Evolutionary conservation across 2,888 invertebrate genomes (phyloP).

Genomic region (Poecilus cupreus): DNA sequence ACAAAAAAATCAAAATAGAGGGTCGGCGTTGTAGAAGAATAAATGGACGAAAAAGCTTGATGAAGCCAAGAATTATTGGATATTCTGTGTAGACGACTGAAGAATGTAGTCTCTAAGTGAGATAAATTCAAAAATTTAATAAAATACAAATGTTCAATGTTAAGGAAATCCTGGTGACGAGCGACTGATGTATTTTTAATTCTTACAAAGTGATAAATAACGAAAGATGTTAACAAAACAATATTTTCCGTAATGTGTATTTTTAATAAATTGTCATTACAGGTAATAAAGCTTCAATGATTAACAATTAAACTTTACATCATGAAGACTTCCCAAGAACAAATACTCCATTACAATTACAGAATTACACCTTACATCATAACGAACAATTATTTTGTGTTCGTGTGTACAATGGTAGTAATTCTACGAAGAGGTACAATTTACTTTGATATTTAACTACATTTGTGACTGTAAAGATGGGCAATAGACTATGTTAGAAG

Average conservation of each 20-base stretch:
- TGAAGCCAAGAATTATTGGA: too few relatives aligned
- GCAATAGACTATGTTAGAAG: neutral
- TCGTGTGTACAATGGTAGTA: conserved; percentile 18
- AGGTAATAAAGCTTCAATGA: conserved; percentile 20
- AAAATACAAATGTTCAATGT: too few relatives aligned
- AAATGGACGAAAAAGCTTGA: too few relatives aligned
- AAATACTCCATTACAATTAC: conserved; percentile 26
- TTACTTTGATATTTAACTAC: conserved; percentile 39
- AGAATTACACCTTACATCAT: conserved; percentile 26
- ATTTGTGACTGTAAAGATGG: conserved; percentile 10
- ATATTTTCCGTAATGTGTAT: conserved; percentile 19
- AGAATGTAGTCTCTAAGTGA: too few relatives aligned
- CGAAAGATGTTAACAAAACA: neutral
- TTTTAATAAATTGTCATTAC: conserved; percentile 34
- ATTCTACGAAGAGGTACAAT: conserved; percentile 28
- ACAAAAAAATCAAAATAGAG: too few relatives aligned
- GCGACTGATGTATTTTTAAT: too few relatives aligned
- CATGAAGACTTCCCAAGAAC: conserved; percentile 34
- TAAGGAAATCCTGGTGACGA: neutral
- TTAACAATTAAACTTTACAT: conserved; percentile 9
- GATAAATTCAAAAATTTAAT: too few relatives aligned
- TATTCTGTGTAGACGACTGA: too few relatives aligned
- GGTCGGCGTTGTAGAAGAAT: too few relatives aligned
- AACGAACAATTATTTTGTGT: conserved; percentile 35
- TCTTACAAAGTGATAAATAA: conserved; percentile 4